Percentiles rank a stretch among this genome's conserved stretches.
phyloP scores from a whole-genome alignment of 2,888 invertebrate genomes.

The Heteromurus nitidus region DNA sequence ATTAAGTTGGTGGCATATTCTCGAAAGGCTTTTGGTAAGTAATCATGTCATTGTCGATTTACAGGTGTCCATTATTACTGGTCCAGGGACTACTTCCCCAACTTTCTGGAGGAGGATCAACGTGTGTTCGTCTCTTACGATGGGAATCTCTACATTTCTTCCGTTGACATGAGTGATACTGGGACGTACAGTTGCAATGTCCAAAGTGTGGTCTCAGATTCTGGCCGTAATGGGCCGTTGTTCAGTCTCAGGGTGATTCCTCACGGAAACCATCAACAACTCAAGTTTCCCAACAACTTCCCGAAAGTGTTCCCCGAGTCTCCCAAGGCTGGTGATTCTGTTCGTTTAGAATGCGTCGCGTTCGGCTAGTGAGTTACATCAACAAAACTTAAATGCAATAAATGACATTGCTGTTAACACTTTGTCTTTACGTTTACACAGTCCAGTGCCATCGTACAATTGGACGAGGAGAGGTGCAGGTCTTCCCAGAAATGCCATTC shows the following conservation, averaged over 20 bases:
- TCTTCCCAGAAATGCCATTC: constrained; percentile 84
- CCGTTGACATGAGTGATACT: constrained; percentile 91
- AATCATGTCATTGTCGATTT: not conserved
- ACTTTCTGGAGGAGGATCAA: constrained; percentile 94
- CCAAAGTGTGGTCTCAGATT: constrained; percentile 89
- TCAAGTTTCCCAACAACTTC: constrained; percentile 95
- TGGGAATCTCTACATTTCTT: constrained; percentile 95
- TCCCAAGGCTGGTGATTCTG: constrained; percentile 91
- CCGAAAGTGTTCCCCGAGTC: constrained; percentile 97
- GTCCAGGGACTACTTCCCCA: constrained; percentile 92
- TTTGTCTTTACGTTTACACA: constrained; percentile 74
- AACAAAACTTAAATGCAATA: not conserved
- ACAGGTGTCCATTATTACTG: constrained; percentile 89
- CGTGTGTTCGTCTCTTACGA: constrained; percentile 95
- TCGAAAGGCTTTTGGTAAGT: not conserved
- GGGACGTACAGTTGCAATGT: constrained; percentile 95
- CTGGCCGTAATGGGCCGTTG: constrained; percentile 92
- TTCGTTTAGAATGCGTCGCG: constrained; percentile 94
- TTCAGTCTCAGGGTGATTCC: constrained; percentile 88
- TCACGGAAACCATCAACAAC: constrained; percentile 91
- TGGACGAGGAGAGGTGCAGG: constrained; percentile 88
- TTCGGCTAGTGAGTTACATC: constrained; percentile 88
- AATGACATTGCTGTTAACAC: not conserved
- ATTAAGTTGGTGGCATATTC: too few species aligned
- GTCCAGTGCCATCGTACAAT: constrained; percentile 93